Evolutionary conservation across 2,113 vertebrate genomes (phyloP), one percentile per base, ranked within the genome.

Genomic region (Hipposideros armiger): DNA sequence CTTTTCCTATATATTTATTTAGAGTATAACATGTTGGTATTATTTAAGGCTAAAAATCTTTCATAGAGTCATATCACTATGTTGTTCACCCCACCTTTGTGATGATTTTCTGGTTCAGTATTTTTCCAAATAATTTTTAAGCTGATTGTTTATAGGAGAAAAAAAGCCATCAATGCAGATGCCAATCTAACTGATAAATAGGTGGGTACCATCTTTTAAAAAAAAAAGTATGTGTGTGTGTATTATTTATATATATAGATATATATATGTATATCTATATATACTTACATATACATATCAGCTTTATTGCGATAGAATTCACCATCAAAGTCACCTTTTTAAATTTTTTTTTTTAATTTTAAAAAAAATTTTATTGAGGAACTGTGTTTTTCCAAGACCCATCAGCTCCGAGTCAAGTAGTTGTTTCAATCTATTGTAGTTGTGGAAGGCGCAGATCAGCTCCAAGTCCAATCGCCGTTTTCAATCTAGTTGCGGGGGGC

Each of bases 1-100:
- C 92, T 97, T 98, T 97, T 95, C 97, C 97, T 98, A 90, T 97
- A 87, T 96, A 95, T 98, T 98, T 98, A 98, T 97, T n/a, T 91
- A 98, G 97, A 97, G 93, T 97, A 93, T 96, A 97, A 96, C 95
- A 95, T 97, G 91, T 98, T 98, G 98, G 91, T 97, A 96, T 98
- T 95, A 95, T 96, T 94, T 47, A 40, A 95, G 91, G 95, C 95
- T 97, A 97, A 98, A 97, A 95, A 81, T 97, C 96, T 97, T 98
- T 97, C 84, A 95, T n/a, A 36, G 80, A 81, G 86, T 96, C 82
- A n/a, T 98, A 81, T 77, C 96, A 97, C 97, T 94, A 58, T 96
- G 73, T 52, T 40, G 83, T 96, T 97, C 82, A 92, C 58, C 67
- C 24, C 95, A 92, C 60, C 54, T 78, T 36, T 17, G 56, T 95